Evolutionary conservation across 1,140 invertebrate genomes (phyloP), one percentile per base, ranked within the genome.

Genomic region (Kradibia gibbosae): DNA sequence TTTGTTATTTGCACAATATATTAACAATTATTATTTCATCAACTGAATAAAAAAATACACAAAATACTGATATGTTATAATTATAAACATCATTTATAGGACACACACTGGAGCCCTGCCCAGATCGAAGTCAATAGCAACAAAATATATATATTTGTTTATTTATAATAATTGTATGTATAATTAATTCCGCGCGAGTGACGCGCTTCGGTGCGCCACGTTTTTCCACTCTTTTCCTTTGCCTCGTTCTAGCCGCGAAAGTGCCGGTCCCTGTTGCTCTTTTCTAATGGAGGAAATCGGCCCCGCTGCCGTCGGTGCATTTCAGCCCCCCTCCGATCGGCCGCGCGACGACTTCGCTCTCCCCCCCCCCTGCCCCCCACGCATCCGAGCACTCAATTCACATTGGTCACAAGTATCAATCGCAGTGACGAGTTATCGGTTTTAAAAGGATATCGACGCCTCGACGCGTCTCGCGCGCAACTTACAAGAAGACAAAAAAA

Each of bases 1-100:
- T 90, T 91, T 88, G 88, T 90, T 90, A 88, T 87, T 91, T 89
- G 86, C 88, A 91, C 87, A 90, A 91, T 91, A 91, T 90, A 90
- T 90, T 88, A 90, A 91, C 89, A 90, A 89, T 88, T 87, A 86
- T 89, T 86, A 85, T 87, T 88, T 87, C 85, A 81, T 88, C 84
- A 86, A 86, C 84, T 89, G 84, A 84, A 86, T 89, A 87, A 86
- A 88, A 88, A 89, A 87, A 89, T 88, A 89, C 86, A 90, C 85
- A 88, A 88, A 90, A 90, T 91, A 91, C 88, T 90, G 87, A 89
- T 90, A 88, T 86, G 88, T 87, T 86, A 86, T 87, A 86, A 87
- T 88, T 87, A 88, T 89, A 71, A 82, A 77, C 72, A 82, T 82
- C 53, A 77, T 82, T 82, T 72, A 48, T 89, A 88, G 86, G 86